Evolutionary conservation across 2,113 vertebrate genomes (phyloP), one percentile per base, ranked within the genome.

Genomic region (Notothenia rossii): DNA sequence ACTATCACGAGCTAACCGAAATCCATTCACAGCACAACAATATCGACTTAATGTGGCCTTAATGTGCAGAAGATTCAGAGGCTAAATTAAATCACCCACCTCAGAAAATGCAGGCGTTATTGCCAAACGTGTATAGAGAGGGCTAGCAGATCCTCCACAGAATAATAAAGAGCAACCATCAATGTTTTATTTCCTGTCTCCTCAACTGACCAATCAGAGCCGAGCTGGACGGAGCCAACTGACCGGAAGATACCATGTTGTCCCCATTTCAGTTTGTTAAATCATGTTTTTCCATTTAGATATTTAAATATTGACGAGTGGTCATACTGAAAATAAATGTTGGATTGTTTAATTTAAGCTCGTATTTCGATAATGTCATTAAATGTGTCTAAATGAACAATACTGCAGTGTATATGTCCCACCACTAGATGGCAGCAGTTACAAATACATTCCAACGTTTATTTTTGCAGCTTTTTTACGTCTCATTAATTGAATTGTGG

Each of bases 201-300:
- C 8, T 1, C 29, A 79, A 79, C 25, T 4, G 81, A 72, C 90
- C 92, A 91, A 89, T 92, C 84, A 88, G 75, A 84, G 79, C 14
- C 18, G 20, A 81, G 70, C 48, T 17, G 80, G 87, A 55, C 20
- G 76, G 29, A 61, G 46, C 84, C 70, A 86, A 71, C 51, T 0
- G 10, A 18, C 83, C 56, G 89, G 92, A 89, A 82, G 15, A 11
- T 79, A 83, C 89, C 87, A 92, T 62, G 50, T 29, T 20, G 6
- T 25, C 10, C 4, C 15, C 11, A 5, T 0, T 0, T 9, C 0
- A 17, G 22, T 8, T 33, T 22, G 1, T 53, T 50, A 54, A 1
- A n/a, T 15, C 18, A 1, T 66, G 2, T 43, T 40, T 54, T 11
- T 6, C 13, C 9, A 5, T 2, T 9, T 1, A 7, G 9, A 4